Evolutionary conservation across 2,113 vertebrate species (phyloP), one percentile per base, ranked within the genome.

Genomic region (Laticauda colubrina): DNA sequence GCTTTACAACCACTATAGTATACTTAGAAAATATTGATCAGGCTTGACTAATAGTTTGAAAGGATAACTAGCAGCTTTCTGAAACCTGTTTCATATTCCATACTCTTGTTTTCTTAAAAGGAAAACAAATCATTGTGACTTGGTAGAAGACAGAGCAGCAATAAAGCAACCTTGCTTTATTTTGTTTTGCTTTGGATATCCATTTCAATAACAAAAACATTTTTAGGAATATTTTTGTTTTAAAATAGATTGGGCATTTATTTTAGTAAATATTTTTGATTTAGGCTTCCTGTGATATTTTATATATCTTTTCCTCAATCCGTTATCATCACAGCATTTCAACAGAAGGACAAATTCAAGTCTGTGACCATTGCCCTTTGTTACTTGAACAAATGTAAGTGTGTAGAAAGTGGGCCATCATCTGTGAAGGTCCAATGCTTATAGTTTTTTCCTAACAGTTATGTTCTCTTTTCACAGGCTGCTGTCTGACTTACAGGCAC

Each of bases 391-490:
- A 93, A 93, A n/a, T 5, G 24, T 34, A 15, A n/a, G 34, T 61
- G n/a, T 39, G 87, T 93, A 88, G 15, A 15, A 54, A 89, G 3
- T 89, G 75, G 86, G 29, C 89, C 94, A 92, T 94, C 89, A 53
- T 89, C 43, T 81, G 34, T n/a, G 94, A 96, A 94, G 91, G 48
- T 92, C 91, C 92, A 53, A 94, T 85, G n/a, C 91, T 94, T 85
- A 48, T 61, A n/a, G 91, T 56, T 95, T 57, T 92, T 88, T 94
- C 89, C 93, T 93, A 89, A 29, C 90, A 93, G 91, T 96, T 94
- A 56, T 92, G 95, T 96, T 96, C 95, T 69, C 23, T 91, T 94
- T 94, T 95, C 94, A 96, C 93, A 94, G 95, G 92, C 89, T 95
- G 93, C 91, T 93, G 90, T 94, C 96, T 96, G 92, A 96, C 96